Evolutionary conservation across 2,888 invertebrate species (phyloP).

Genomic region (Cylindroiulus punctatus): DNA sequence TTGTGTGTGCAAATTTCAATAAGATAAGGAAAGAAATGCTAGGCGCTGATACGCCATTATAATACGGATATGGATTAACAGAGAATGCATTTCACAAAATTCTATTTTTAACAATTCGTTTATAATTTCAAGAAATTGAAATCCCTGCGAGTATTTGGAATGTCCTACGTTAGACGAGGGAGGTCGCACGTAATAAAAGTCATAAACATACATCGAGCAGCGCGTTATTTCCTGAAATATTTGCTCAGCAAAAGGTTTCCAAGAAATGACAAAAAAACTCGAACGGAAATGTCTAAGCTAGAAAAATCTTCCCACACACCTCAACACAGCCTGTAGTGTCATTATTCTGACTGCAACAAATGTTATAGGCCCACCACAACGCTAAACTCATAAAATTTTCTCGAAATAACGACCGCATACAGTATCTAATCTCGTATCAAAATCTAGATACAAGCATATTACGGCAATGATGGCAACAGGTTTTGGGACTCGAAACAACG

Average conservation of each 20-base stretch:
- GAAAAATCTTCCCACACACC: slow-evolving; percentile 30
- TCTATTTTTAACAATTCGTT: too few species aligned
- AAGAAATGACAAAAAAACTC: slow-evolving; percentile 19
- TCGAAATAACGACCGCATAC: not conserved
- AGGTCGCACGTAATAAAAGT: not conserved
- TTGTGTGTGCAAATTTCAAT: too few species aligned
- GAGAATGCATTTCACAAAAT: too few species aligned
- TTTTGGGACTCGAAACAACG: not conserved
- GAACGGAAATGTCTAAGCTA: slow-evolving; percentile 24
- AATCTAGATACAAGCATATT: slow-evolving; percentile 13
- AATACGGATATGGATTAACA: too few species aligned
- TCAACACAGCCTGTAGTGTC: not conserved
- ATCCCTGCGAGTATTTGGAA: too few species aligned
- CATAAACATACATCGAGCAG: not conserved
- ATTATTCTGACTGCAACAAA: not conserved
- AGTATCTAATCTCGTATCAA: slow-evolving; percentile 15
- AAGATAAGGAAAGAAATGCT: too few species aligned
- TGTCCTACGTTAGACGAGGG: too few species aligned
- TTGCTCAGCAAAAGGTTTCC: slow-evolving; percentile 35
- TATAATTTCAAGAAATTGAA: too few species aligned
- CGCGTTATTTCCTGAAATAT: slow-evolving; percentile 35
- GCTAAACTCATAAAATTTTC: not conserved
- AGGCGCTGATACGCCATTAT: too few species aligned
- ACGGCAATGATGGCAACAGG: not conserved
- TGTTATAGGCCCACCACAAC: not conserved